phyloP scores from a whole-genome alignment of 2,797 vertebrate genomes.

The Coracias cyanogaster region DNA sequence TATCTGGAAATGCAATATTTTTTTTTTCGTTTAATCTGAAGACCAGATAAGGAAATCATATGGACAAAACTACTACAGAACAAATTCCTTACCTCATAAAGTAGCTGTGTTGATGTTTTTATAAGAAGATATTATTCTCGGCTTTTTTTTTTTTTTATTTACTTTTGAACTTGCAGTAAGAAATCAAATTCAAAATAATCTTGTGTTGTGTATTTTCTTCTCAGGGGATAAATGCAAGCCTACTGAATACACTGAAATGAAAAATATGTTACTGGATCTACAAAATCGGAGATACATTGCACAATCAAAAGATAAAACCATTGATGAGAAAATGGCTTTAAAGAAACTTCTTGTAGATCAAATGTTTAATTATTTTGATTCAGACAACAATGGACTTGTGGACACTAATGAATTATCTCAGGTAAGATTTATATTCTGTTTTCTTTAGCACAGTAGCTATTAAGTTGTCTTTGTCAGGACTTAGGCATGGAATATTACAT shows the following conservation, averaged over 20 bases:
- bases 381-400: slow-evolving; percentile 86
- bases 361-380: slow-evolving; percentile 93
- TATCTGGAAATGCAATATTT: neutral
- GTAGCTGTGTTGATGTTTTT: neutral
- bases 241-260: slow-evolving; percentile 88
- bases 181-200: neutral
- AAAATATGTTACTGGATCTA: slow-evolving; percentile 88
- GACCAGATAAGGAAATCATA: neutral
- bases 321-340: slow-evolving; percentile 82
- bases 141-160: neutral
- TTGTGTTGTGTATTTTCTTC: slow-evolving; percentile 43
- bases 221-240: slow-evolving; percentile 91
- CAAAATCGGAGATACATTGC: slow-evolving; percentile 84
- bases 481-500: neutral
- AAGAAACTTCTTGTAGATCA: slow-evolving; percentile 90
- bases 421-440: slow-evolving; percentile 77
- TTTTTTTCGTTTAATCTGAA: neutral
- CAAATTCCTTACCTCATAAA: neutral
- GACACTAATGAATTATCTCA: slow-evolving; percentile 91
- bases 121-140: neutral
- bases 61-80: neutral
- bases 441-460: neutral
- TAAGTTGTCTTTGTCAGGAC: neutral
- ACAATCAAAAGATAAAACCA: slow-evolving; percentile 75
- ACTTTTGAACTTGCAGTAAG: neutral